Evolutionary conservation across 1,140 invertebrate species (phyloP).

Genomic region (Pantala flavescens): DNA sequence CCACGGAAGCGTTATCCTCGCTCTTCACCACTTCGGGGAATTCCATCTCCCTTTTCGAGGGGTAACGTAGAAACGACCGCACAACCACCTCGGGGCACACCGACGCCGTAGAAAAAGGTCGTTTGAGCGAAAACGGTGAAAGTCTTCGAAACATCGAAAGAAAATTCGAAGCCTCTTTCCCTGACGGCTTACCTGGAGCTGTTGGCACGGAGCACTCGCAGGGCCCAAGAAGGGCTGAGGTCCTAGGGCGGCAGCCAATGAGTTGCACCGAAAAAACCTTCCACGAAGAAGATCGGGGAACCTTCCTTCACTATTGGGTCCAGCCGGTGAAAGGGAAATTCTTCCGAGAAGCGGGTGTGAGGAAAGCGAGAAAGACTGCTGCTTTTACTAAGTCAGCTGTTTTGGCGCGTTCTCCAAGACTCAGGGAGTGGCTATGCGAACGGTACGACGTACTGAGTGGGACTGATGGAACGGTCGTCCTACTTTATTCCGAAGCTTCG

Average conservation of each 20-base stretch:
- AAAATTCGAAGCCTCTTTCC: no score
- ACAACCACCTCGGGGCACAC: no score
- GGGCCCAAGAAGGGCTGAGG: background rate
- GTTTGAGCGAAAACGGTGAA: no score
- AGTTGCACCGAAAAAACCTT: background rate
- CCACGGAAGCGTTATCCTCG: no score
- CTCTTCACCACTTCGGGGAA: no score
- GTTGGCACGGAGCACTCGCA: background rate
- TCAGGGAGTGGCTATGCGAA: background rate
- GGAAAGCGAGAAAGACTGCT: background rate
- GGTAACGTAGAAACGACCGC: no score
- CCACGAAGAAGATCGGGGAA: background rate
- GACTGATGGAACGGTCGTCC: background rate
- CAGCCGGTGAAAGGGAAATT: background rate
- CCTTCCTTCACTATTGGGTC: background rate
- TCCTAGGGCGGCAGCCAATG: background rate
- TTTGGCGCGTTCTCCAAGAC: background rate
- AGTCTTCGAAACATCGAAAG: no score
- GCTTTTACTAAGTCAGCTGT: no score
- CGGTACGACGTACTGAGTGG: background rate
- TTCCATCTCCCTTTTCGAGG: no score
- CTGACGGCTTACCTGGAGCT: background rate
- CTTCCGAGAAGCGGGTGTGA: background rate
- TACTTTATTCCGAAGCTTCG: background rate
- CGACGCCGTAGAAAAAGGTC: no score